Conservation (phyloP, 2,113 vertebrate species). For the Gallinago media region DNA sequence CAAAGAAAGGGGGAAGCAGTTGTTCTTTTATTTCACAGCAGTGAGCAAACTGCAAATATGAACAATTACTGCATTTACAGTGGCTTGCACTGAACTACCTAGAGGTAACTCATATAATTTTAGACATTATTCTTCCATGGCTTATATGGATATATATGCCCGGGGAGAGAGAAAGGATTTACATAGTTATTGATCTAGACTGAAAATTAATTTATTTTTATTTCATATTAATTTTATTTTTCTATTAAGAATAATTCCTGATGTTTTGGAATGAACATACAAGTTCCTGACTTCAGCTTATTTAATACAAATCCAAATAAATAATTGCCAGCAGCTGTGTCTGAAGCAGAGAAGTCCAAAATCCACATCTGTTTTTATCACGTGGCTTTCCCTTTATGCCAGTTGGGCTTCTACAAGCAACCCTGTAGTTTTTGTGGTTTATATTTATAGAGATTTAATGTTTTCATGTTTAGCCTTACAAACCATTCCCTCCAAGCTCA, state of each 20-base stretch:
- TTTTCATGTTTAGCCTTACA: neutral
- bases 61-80: neutral
- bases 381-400: neutral
- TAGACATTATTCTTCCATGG: neutral
- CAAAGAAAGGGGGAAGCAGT: neutral
- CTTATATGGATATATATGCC: neutral
- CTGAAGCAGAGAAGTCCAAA: neutral
- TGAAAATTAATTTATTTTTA: neutral
- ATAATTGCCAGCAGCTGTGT: neutral
- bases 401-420: neutral
- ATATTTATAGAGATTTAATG: neutral
- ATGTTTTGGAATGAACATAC: neutral
- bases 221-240: neutral
- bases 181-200: neutral
- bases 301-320: neutral
- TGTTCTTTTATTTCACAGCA: neutral
- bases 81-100: neutral
- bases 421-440: rapidly evolving
- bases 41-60: neutral
- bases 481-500: neutral
- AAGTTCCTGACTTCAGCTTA: neutral
- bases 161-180: neutral
- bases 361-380: neutral
- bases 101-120: neutral
- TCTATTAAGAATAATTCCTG: neutral